Percentiles rank a stretch among this genome's conserved stretches.
Conservation (phyloP, 2,113 vertebrate genomes). For the Orientallactaga bullata region DNA sequence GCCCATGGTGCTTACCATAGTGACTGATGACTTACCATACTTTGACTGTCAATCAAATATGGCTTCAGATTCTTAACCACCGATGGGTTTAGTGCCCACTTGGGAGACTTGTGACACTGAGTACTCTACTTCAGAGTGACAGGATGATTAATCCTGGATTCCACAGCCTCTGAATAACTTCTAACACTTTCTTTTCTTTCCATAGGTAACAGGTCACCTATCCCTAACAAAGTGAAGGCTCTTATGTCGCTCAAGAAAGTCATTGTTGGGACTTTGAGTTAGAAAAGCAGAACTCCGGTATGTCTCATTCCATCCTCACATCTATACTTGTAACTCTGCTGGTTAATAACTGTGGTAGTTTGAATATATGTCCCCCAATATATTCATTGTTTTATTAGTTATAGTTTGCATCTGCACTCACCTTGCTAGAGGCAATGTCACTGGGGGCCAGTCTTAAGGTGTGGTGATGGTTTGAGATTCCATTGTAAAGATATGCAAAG, state of each 20-base stretch:
- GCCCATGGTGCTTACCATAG: neutral
- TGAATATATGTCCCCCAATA: too few species aligned
- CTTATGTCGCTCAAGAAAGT: neutral
- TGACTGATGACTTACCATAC: neutral
- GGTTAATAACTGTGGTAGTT: too few species aligned
- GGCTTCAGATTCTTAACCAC: neutral
- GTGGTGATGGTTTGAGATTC: too few species aligned
- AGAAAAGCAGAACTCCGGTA: neutral
- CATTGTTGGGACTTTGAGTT: neutral
- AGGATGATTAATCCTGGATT: neutral
- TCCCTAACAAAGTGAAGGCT: constrained; percentile 2
- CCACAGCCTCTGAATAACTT: neutral
- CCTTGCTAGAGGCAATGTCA: too few species aligned
- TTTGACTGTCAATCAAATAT: neutral
- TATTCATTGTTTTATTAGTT: too few species aligned
- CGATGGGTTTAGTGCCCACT: neutral
- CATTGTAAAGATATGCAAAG: too few species aligned
- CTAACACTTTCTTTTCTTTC: neutral
- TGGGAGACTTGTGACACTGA: neutral
- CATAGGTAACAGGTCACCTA: neutral
- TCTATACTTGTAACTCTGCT: neutral
- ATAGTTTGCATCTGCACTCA: too few species aligned
- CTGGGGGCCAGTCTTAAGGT: too few species aligned
- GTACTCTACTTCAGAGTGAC: neutral
- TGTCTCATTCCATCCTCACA: neutral